Base-by-base conservation (phyloP, 1,140 invertebrate genomes). In the Maniola jurtina region DNA sequence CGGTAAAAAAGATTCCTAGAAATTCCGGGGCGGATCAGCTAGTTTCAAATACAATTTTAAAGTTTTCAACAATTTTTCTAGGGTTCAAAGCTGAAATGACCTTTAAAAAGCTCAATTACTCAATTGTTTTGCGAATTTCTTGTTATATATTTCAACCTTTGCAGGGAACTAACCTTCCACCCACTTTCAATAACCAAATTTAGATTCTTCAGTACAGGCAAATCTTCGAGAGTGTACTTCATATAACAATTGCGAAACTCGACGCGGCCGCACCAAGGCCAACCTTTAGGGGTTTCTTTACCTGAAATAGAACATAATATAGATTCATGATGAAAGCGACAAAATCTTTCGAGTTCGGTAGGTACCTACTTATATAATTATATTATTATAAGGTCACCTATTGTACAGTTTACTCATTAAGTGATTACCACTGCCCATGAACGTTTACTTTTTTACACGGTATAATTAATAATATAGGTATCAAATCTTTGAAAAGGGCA, bases 141-240 rank as follows among this genome's bases (percentile, higher is more conserved):
- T 7, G 6, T 38, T 38, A 38, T 38, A 36, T 6, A 9, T 7
- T 38, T 9, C 1, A 7, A 7, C 6, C 0, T 11, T 38, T 7
- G 38, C 7, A 35, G 34, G 36, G 16, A 57, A 15, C 60, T 60
- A 79, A 95, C 92, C 88, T 96, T 95, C 93, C 94, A 94, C 13
- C 93, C 93, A 15, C 93, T 90, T 73, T 94, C 90, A 67, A 95
- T 93, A 6, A 82, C 83, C n/a, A 95, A 71, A 68, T 93, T 94
- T 5, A 95, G 83, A 79, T 95, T 92, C 79, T 96, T 96, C 0
- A 97, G 86, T 0, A 96, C 95, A 2, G 94, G 92, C 36, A 94
- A 91, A 58, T 93, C 92, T 71, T 93, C 89, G 2, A 89, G 80
- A 36, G 92, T 92, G 79, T 97, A 97, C 72, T 91, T 93, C 77